Conservation (phyloP, 2,888 invertebrate genomes). For the Lordiphosa fenestrarum region DNA sequence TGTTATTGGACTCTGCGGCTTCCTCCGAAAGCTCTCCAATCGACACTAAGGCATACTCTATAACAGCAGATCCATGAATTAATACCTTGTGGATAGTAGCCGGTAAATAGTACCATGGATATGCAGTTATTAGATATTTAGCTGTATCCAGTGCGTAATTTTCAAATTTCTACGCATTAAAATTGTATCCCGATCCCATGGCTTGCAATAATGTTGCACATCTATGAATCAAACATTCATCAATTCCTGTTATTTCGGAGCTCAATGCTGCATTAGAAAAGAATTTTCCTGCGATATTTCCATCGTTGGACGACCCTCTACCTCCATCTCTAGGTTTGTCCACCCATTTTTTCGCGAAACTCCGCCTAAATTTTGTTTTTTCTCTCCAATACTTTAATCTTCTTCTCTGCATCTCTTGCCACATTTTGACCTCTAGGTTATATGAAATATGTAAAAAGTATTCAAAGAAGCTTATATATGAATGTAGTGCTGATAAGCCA, state of each 20-base stretch:
- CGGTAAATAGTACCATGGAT: slow-evolving; percentile 11
- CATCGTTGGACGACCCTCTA: no score
- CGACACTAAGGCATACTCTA: slow-evolving; percentile 5
- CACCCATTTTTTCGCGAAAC: no score
- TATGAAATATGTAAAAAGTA: slow-evolving; percentile 3
- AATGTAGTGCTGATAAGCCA: not conserved
- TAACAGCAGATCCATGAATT: slow-evolving; percentile 6
- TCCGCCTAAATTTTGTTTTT: no score
- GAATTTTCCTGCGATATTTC: no score
- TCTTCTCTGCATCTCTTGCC: not conserved
- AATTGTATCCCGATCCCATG: slow-evolving; percentile 10
- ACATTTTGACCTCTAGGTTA: slow-evolving; percentile 7
- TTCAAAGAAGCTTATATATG: not conserved
- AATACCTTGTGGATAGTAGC: slow-evolving; percentile 4
- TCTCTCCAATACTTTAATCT: no score
- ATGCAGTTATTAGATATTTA: slow-evolving; percentile 1
- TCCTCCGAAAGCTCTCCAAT: slow-evolving; percentile 1
- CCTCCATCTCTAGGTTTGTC: no score
- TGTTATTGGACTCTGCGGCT: no score
- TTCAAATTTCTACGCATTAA: slow-evolving; percentile 12
- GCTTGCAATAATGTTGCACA: slow-evolving; percentile 15
- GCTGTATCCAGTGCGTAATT: slow-evolving; percentile 9
- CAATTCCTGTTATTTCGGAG: no score
- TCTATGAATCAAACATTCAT: slow-evolving; percentile 10
- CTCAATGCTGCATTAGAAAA: no score